Base-by-base conservation (phyloP, 2,797 vertebrate species). In the Scleropages formosus region DNA sequence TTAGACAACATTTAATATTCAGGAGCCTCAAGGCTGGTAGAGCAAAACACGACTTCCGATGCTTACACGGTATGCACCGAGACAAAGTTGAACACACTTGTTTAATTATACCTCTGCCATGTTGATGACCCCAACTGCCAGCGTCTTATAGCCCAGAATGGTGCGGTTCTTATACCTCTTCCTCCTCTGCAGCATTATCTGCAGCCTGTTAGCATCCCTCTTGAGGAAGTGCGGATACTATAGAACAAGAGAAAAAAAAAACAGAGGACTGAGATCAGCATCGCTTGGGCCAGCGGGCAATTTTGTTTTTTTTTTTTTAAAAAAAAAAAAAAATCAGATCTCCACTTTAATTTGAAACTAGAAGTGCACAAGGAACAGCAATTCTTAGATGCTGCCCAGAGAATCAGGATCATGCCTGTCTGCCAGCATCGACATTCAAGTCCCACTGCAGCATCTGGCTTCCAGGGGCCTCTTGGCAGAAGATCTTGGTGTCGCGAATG, bases 121-220 rank as follows among this genome's bases (percentile, higher is more conserved):
- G 81, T 94, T 90, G 72, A 94, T 92, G 78, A 90, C 85, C 18
- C 93, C 93, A 75, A 93, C 88, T 0, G 93, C 93, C 71, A 94
- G 81, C 0, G 93, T 93, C 84, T 94, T 94, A 86, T 92, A 94
- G 75, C 93, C 93, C 84, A 94, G 87, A 80, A 94, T 92, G 0
- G 93, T 94, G 69, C 92, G 90, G 84, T 94, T 93, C 87, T 93
- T 94, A 84, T 94, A 94, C 1, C 93, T 83, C 75, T 94, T 94
- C 80, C 92, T 89, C 44, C 93, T 81, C 78, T 94, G 93, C 26
- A 94, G 84, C 93, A 93, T 93, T 75, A 94, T 92, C 83, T 94
- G 93, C 22, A 94, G 88, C 2, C 90, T 90, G 84, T 94, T 94
- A 59, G 90, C 90, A 78, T 94, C 92, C 84, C 93, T 88, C 86